Percentiles rank a stretch among this genome's conserved stretches.
These are phyloP conservation scores for Bombus balteatus DNA, from an alignment of 1,140 invertebrate genomes.

Conservation along the genomic window DNA sequence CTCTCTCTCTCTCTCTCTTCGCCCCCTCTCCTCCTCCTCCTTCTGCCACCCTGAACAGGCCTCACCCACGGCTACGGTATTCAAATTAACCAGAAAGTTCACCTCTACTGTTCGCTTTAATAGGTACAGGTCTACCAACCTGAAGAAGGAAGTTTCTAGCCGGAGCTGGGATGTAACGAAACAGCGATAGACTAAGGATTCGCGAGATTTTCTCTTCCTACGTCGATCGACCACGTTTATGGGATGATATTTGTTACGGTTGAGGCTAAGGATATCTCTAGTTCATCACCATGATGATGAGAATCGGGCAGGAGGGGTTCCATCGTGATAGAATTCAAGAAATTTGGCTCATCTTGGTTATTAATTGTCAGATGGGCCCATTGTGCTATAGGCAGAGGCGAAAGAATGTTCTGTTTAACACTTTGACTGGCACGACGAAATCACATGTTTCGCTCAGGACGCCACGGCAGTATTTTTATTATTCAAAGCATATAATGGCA, in stretches of 20 bases:
- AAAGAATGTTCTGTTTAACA: neutral
- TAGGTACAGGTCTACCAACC: neutral
- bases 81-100: slow-evolving; percentile 64
- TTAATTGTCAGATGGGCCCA: no score
- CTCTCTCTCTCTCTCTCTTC: neutral
- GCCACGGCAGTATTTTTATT: no score
- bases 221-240: neutral
- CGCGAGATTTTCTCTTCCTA: neutral
- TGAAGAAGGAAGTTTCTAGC: neutral
- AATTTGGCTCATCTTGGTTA: no score
- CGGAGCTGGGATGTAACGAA: neutral
- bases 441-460: no score
- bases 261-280: no score
- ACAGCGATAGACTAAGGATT: neutral
- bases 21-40: no score
- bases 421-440: no score
- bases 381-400: neutral
- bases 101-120: slow-evolving; percentile 28
- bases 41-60: slow-evolving; percentile 21
- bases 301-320: no score
- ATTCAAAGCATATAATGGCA: no score
- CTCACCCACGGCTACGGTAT: slow-evolving; percentile 29
- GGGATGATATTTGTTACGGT: no score
- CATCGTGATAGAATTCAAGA: no score
- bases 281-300: no score